Base-by-base conservation (phyloP, 2,888 invertebrate genomes). In the Lutraria lutraria region DNA sequence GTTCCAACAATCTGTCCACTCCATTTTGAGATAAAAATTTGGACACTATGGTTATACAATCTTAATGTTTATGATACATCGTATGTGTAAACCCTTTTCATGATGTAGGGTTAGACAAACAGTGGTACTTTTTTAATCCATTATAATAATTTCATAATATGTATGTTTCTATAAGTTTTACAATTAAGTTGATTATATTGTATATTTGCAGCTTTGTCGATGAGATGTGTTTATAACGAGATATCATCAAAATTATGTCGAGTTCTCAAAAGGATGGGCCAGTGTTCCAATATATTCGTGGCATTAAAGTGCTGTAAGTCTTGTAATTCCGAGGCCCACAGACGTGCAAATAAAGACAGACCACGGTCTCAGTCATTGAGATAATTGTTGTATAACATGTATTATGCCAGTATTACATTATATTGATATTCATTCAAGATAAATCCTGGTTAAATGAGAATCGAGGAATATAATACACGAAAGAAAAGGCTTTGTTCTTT, bases 261-360 rank as follows among this genome's bases (percentile, higher is more conserved):
- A n/a, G 94, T 94, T 83, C 92, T 96, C 81, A 93, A 94, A 87
- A 93, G 91, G 56, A 93, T 95, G 92, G 95, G 95, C 25, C 95
- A 95, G 81, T 96, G 96, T 91, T 90, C 93, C n/a, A 94, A 95
- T 72, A 93, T 94, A 52, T 95, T 95, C 88, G 95, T 96, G 25
- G 93, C 94, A 63, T 87, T 94, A 81, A 95, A 96, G 83, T 96
- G 96, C 88, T 96, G 96, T 92, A 92, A 94, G 88, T 95, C 96
- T 12, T 96, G 96, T 87, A 89, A 87, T 19, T 25, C 81, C 25
- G 89, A 87, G 0, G 25, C 81, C 34, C 56, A 83, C 80, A 54
- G n/a, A 43, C 56, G 34, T 31, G 79, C 84, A 8, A 92, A 92
- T 79, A 90, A 86, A 86, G 63, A 90, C 83, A 90, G 91, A 89